Conservation (phyloP, 2,113 vertebrate species). For the Siniperca knerii region DNA sequence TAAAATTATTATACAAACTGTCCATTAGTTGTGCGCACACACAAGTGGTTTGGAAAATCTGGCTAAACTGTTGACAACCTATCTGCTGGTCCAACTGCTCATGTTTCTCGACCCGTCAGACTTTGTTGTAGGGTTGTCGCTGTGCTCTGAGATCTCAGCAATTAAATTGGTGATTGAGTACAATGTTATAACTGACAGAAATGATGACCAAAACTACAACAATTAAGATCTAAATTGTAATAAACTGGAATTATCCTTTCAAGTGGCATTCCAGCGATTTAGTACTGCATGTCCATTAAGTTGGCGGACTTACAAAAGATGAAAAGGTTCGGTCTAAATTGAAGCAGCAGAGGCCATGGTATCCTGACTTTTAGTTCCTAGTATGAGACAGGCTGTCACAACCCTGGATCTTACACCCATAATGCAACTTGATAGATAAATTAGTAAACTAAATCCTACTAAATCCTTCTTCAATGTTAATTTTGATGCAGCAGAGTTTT, state of each 20-base stretch:
- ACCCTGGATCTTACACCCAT: not conserved
- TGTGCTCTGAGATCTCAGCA: not conserved
- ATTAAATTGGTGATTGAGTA: not conserved
- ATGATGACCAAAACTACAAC: too few species aligned
- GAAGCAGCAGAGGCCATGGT: not conserved
- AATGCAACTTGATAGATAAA: too few species aligned
- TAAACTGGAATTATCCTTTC: not conserved
- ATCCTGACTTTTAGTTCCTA: not conserved
- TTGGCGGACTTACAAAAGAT: not conserved
- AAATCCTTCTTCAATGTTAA: not conserved
- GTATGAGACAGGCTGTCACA: not conserved
- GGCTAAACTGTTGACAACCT: not conserved
- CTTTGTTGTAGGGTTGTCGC: too few species aligned
- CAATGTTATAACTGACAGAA: too few species aligned
- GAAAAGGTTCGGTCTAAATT: not conserved
- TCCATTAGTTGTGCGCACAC: too few species aligned
- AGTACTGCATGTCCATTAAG: not conserved
- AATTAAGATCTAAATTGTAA: not conserved
- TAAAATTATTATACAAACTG: too few species aligned
- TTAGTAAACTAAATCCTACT: too few species aligned
- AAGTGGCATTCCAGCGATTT: not conserved
- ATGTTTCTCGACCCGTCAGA: too few species aligned
- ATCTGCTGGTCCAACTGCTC: too few species aligned
- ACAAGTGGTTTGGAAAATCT: not conserved
- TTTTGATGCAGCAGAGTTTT: conserved; percentile 24